Conservation (phyloP, 2,113 vertebrate species). For the Salvator merianae region DNA sequence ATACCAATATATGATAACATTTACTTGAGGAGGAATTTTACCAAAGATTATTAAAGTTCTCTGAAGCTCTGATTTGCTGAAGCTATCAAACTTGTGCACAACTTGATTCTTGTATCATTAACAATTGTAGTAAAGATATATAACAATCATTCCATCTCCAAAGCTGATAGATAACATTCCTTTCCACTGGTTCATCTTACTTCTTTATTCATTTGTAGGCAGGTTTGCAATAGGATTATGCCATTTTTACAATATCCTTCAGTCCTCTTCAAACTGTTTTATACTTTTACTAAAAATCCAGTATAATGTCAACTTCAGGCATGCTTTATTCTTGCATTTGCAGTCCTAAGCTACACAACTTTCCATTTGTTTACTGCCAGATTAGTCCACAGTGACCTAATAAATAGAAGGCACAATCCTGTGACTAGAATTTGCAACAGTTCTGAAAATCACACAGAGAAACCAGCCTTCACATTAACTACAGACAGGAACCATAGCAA, state of each 20-base stretch:
- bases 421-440: neutral
- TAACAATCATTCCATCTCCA: neutral
- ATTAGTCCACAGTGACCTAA: neutral
- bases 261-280: conserved; percentile 1
- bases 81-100: neutral
- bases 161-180: neutral
- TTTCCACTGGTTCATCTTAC: conserved; percentile 19
- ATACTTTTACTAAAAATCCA: neutral
- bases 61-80: neutral
- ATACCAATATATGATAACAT: neutral
- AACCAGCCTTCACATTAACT: neutral
- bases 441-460: neutral
- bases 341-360: neutral
- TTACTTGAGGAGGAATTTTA: neutral
- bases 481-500: neutral
- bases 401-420: neutral
- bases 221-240: conserved; percentile 8
- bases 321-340: neutral
- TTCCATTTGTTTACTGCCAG: neutral
- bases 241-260: conserved; percentile 13
- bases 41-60: conserved; percentile 11
- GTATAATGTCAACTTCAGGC: neutral
- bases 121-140: conserved; percentile 11
- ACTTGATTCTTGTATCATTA: conserved; percentile 19
- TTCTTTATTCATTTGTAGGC: conserved; percentile 4